Evolutionary conservation across 2,797 vertebrate genomes (phyloP), one percentile per base, ranked within the genome.

Genomic region (Danio choprae): DNA sequence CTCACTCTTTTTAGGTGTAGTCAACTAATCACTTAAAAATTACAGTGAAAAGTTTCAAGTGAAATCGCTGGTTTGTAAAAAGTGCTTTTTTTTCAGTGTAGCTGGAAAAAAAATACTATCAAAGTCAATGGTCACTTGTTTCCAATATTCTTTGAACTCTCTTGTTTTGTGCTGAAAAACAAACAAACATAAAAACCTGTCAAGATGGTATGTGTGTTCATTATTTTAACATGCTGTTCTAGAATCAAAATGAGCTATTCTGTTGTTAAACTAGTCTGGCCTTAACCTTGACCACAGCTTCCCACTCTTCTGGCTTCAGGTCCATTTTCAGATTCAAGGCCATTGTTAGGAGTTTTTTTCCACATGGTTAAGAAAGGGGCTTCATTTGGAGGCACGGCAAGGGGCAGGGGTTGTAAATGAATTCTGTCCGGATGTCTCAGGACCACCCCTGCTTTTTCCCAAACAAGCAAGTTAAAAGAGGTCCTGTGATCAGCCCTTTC

Each of bases 401-500:
- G 72, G 74, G 82, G 79, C 80, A 63, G 67, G 56, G 77, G 76
- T 68, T 87, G 87, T 82, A 56, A 80, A 91, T 81, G 63, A 92
- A 89, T 88, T 91, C 87, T 80, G 82, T 90, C 86, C 11, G 40
- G 90, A 91, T 92, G 89, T 93, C 89, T 90, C 83, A 80, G 87
- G 95, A 96, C 95, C 95, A 95, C 95, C 94, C 93, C 83, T 86
- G 91, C 91, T 92, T 93, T 88, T 90, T 91, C 44, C 91, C 87
- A 90, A 92, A 93, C 92, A 95, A 96, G 95, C 93, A 94, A 94
- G 93, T 94, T 92, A 93, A 93, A 93, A 92, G 93, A 91, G 90
- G 92, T 91, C 90, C 89, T 89, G 90, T 93, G 93, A 90, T 91
- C 90, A 90, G 92, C 93, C 89, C 88, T 91, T 88, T 89, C 88